phyloP scores from a whole-genome alignment of 2,888 invertebrate genomes.

The Agrotis exclamationis region DNA sequence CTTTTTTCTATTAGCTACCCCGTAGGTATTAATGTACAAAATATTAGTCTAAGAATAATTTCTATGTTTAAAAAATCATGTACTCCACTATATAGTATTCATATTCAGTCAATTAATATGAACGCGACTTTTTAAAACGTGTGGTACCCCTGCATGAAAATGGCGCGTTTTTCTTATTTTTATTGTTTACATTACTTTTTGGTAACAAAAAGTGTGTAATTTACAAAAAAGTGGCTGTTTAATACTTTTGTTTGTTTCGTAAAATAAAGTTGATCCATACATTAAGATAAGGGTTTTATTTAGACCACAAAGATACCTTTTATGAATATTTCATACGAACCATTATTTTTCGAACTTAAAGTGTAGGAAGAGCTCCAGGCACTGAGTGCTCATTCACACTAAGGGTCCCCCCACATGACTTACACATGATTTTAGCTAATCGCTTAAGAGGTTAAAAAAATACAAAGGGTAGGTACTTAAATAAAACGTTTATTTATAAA shows the following conservation, averaged over 20 bases:
- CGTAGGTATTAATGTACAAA: constrained; percentile 67
- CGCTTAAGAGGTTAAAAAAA: too few relatives aligned
- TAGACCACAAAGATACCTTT: not conserved
- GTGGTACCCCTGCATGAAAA: constrained; percentile 40
- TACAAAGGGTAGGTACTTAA: too few relatives aligned
- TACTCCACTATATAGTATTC: constrained; percentile 65
- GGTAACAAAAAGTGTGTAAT: constrained; percentile 47
- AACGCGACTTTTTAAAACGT: constrained; percentile 39
- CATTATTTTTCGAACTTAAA: too few relatives aligned
- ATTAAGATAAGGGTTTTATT: constrained; percentile 60
- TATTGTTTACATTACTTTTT: constrained; percentile 43
- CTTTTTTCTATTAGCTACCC: constrained; percentile 40
- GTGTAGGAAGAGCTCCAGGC: too few relatives aligned
- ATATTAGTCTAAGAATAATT: constrained; percentile 59
- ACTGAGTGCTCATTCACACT: too few relatives aligned
- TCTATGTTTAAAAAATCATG: constrained; percentile 54
- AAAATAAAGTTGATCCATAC: constrained; percentile 69
- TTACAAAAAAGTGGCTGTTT: constrained; percentile 63
- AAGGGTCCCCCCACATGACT: too few relatives aligned
- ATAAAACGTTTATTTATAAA: too few relatives aligned
- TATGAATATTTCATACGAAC: too few relatives aligned
- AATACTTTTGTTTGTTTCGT: constrained; percentile 64
- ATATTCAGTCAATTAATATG: constrained; percentile 55
- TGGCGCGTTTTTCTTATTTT: constrained; percentile 33
- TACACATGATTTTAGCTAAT: too few relatives aligned